Conservation (phyloP, 1,140 invertebrate species). For the Zaprionus ghesquierei region DNA sequence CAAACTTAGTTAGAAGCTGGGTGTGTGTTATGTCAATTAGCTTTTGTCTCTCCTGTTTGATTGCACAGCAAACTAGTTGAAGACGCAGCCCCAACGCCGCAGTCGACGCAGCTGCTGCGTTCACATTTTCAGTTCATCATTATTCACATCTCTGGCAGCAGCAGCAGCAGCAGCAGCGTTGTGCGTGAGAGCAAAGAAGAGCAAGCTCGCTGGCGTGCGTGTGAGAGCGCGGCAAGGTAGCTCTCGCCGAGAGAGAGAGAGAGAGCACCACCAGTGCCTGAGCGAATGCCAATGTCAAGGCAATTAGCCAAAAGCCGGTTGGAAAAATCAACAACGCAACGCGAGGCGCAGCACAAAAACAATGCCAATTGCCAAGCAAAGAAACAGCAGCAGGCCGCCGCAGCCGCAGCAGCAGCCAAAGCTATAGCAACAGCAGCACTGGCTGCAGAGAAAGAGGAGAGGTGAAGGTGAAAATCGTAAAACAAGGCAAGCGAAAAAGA, state of each 20-base stretch:
- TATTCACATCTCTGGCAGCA: conserved; percentile 23
- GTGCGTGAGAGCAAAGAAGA: conserved; percentile 20
- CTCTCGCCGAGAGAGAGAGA: not conserved
- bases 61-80: conserved; percentile 25
- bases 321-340: conserved; percentile 64
- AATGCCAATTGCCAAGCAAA: conserved; percentile 45
- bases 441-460: not conserved
- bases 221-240: conserved; percentile 1
- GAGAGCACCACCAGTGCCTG: conserved; percentile 8
- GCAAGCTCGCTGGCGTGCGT: conserved; percentile 15
- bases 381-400: not conserved
- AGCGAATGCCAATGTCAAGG: conserved; percentile 78
- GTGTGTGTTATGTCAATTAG: conserved; percentile 34
- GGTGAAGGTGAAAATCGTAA: conserved; percentile 36
- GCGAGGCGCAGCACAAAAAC: conserved; percentile 51
- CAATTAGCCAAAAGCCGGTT: conserved; percentile 79
- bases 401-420: no score
- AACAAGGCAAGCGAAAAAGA: conserved; percentile 51
- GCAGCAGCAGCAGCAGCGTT: no score
- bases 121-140: conserved; percentile 29
- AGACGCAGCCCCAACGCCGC: conserved; percentile 7
- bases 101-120: conserved; percentile 1
- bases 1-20: not conserved
- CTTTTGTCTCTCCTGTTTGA: conserved; percentile 30
- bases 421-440: conserved; percentile 20